Evolutionary conservation across 2,113 vertebrate species (phyloP).

Genomic region (Gobiocypris rarus): DNA sequence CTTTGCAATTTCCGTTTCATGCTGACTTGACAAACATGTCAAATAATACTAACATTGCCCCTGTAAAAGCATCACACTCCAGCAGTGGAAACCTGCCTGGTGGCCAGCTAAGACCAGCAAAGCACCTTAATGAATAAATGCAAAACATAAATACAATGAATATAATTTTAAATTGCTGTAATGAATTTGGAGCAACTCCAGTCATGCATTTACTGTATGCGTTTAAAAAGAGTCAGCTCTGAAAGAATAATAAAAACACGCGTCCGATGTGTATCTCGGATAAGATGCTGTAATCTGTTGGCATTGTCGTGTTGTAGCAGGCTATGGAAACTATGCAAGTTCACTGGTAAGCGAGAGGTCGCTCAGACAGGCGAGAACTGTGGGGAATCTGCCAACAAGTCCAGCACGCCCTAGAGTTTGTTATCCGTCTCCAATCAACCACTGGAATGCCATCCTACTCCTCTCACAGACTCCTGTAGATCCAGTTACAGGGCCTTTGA

Average conservation of each 20-base stretch:
- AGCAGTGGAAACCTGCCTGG: neutral
- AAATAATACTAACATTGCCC: too few relatives aligned
- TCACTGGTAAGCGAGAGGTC: neutral
- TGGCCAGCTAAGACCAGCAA: neutral
- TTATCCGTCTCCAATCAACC: constrained; percentile 54
- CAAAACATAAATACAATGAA: neutral
- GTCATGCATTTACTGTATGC: neutral
- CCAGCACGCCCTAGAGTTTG: constrained; percentile 25
- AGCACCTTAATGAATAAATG: neutral
- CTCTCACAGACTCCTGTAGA: constrained; percentile 54
- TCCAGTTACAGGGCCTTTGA: constrained; percentile 64
- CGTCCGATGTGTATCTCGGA: neutral
- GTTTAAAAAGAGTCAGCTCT: too few relatives aligned
- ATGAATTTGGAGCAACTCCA: neutral
- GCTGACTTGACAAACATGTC: too few relatives aligned
- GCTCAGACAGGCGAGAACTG: neutral
- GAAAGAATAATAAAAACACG: neutral
- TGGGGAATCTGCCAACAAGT: neutral
- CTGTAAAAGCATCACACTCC: neutral
- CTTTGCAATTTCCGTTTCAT: too few relatives aligned
- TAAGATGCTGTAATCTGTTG: neutral
- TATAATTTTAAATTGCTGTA: neutral
- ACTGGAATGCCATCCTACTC: constrained; percentile 67
- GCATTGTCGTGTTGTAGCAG: constrained; percentile 1
- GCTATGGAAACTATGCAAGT: constrained; percentile 19